These are phyloP conservation scores for Opisthograptis luteolata DNA, from an alignment of 2,888 invertebrate species.

Conservation along the genomic window DNA sequence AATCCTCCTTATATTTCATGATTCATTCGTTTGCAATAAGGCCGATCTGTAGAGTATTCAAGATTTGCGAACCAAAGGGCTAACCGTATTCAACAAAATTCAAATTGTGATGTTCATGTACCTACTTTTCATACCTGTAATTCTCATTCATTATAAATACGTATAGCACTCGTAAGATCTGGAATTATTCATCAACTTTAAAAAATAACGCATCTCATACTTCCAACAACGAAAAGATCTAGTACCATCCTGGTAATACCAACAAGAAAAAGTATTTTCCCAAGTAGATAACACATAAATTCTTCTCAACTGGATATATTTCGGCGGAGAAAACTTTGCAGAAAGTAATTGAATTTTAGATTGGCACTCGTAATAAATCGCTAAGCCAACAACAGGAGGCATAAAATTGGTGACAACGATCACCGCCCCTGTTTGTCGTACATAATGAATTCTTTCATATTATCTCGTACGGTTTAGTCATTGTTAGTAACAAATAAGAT, in stretches of 20 bases:
- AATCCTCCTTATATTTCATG: too few species aligned
- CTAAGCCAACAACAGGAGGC: slow-evolving; percentile 23
- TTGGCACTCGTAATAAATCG: slow-evolving; percentile 29
- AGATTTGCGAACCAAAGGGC: too few species aligned
- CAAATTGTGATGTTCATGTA: too few species aligned
- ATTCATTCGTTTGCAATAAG: too few species aligned
- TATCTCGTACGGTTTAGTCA: slow-evolving; percentile 46
- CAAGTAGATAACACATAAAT: slow-evolving; percentile 5
- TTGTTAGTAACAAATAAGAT: slow-evolving; percentile 63
- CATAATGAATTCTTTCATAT: slow-evolving; percentile 48
- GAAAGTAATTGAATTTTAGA: slow-evolving; percentile 33
- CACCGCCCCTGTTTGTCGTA: slow-evolving; percentile 43
- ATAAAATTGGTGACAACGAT: slow-evolving; percentile 28
- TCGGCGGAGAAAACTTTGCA: slow-evolving; percentile 23
- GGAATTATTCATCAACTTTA: too few species aligned
- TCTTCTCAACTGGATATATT: slow-evolving; percentile 14
- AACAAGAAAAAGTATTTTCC: slow-evolving; percentile 2
- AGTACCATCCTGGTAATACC: too few species aligned
- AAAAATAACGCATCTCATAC: too few species aligned
- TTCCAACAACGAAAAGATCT: not conserved
- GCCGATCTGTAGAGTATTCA: too few species aligned
- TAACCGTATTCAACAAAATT: too few species aligned
- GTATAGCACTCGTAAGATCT: too few species aligned
- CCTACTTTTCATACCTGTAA: too few species aligned
- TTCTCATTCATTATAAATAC: too few species aligned